Base-by-base conservation (phyloP, 1,140 invertebrate genomes). In the Hormaphis cornu region DNA sequence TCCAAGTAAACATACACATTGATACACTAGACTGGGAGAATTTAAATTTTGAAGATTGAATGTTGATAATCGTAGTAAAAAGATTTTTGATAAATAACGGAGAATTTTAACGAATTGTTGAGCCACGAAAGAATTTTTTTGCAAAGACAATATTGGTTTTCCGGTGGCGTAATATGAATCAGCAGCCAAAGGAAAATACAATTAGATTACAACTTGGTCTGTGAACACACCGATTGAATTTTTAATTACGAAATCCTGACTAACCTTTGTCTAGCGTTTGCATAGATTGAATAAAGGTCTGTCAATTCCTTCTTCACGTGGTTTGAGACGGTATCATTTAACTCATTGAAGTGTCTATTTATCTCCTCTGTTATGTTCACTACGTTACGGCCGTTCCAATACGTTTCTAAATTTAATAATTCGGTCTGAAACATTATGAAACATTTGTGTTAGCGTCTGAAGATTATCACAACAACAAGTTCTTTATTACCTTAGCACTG, bases 121-220 rank as follows among this genome's bases (percentile, higher is more conserved):
- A 50, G 42, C 3, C 61, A 28, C 1, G n/a, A 50, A 20, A 28
- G 8, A 50, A 33, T 14, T 35, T 6, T 66, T 66, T 35, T 66
- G 61, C 10, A 44, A 66, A 16, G 61, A 66, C 14, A 44, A 66
- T 24, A 66, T 66, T 10, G 61, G 61, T 16, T 66, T 42, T n/a
- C 61, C 61, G 12, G 50, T 66, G 61, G n/a, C 50, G 4, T 66
- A 50, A 50, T 50, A 24, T 42, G 61, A 66, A 66, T 66, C 24
- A 44, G 44, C 18, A 66, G 61, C 24, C 28, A 30, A 48, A 50
- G 61, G n/a, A n/a, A n/a, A n/a, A 24, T 66, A 66, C 10, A 66
- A 66, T 35, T 35, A 28, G 18, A 66, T n/a, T n/a, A n/a, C 20
- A 24, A 66, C 16, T 48, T 66, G 61, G 61, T 26, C 24, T 0